Percentiles rank a stretch among this genome's conserved stretches.
Evolutionary conservation across 2,888 invertebrate species (phyloP).

Genomic region (Laspeyria flexula): DNA sequence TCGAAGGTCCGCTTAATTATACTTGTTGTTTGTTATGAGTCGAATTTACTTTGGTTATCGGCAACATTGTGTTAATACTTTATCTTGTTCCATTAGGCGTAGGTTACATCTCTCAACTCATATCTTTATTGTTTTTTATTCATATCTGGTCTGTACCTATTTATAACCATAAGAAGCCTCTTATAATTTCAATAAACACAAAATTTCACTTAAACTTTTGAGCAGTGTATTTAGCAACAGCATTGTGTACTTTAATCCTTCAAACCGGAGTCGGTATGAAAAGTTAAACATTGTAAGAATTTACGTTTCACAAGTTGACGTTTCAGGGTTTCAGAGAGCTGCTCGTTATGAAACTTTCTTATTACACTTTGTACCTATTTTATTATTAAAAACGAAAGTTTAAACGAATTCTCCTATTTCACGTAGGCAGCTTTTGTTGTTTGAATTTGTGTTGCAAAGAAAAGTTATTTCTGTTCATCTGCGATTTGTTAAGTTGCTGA

Average conservation of each 20-base stretch:
- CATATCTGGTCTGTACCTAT: conserved; percentile 2
- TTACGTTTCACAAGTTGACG: conserved; percentile 43
- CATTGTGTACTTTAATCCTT: conserved; percentile 24
- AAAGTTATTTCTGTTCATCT: conserved; percentile 20
- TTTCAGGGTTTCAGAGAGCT: conserved; percentile 36
- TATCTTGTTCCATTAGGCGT: conserved; percentile 19
- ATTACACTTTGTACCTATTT: conserved; percentile 43
- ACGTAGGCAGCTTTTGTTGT: conserved; percentile 17
- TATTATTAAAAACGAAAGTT: conserved; percentile 29
- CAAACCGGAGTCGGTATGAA: conserved; percentile 28
- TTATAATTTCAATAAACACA: no score
- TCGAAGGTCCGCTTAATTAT: conserved; percentile 49
- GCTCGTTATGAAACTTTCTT: conserved; percentile 43
- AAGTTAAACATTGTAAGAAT: conserved; percentile 40
- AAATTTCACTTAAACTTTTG: conserved; percentile 20
- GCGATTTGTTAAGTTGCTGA: conserved; percentile 15
- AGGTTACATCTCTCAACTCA: neutral
- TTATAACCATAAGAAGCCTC: neutral
- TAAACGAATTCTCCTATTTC: conserved; percentile 24
- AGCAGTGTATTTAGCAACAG: conserved; percentile 22
- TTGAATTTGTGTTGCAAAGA: conserved; percentile 21
- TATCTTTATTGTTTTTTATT: conserved; percentile 4
- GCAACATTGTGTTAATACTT: conserved; percentile 21
- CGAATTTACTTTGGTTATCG: conserved; percentile 42
- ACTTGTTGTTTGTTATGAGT: conserved; percentile 51